Percentiles rank a stretch among this genome's conserved stretches.
Conservation (phyloP, 1,140 invertebrate genomes). For the Achroia grisella region DNA sequence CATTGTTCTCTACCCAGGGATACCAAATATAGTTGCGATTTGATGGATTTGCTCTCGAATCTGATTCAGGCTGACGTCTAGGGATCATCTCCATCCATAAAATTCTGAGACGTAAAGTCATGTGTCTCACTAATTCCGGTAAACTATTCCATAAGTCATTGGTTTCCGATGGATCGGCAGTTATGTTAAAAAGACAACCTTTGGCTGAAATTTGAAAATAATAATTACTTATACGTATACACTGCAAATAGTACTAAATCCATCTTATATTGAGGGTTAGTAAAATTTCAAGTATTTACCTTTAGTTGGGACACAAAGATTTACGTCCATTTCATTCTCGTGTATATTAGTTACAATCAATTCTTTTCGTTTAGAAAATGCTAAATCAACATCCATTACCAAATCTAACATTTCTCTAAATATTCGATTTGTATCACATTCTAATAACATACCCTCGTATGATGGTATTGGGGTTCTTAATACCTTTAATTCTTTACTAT, state of each 20-base stretch:
- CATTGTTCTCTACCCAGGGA: constrained; percentile 20
- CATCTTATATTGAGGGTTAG: too few relatives aligned
- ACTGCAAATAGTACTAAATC: too few relatives aligned
- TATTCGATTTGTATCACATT: constrained; percentile 18
- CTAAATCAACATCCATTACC: constrained; percentile 13
- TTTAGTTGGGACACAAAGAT: constrained; percentile 21
- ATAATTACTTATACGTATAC: not conserved
- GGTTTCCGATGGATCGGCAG: constrained; percentile 22
- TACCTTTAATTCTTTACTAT: constrained; percentile 16
- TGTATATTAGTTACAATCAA: not conserved
- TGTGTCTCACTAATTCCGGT: constrained; percentile 17
- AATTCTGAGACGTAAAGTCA: constrained; percentile 19
- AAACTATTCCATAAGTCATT: constrained; percentile 20
- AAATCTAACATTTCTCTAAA: constrained; percentile 23
- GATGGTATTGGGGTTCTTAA: constrained; percentile 3
- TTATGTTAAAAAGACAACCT: constrained; percentile 30
- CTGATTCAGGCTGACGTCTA: constrained; percentile 5
- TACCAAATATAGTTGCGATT: constrained; percentile 19
- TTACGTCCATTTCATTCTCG: not conserved
- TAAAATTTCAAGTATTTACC: constrained; percentile 14
- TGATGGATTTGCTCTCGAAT: constrained; percentile 19
- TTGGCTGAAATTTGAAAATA: constrained; percentile 19
- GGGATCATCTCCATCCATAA: constrained; percentile 22
- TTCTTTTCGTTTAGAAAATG: constrained; percentile 11
- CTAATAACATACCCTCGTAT: constrained; percentile 20